A percentile compares a stretch with the other conserved stretches of the same genome.
phyloP scores from a whole-genome alignment of 1,140 invertebrate species.

The Cotesia typhae region DNA sequence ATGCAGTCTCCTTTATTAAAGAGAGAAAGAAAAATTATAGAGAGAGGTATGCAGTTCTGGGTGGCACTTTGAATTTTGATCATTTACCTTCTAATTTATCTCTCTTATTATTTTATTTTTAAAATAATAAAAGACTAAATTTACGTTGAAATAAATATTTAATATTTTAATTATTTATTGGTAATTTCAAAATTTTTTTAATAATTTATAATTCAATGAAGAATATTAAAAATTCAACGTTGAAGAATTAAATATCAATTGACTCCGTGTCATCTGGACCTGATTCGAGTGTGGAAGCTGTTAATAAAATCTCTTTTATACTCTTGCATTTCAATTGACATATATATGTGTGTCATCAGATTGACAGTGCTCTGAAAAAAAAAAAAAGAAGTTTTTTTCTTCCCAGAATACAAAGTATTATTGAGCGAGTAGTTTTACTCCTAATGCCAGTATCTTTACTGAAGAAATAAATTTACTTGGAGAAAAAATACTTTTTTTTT shows the following conservation, averaged over 20 bases:
- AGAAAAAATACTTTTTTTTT: too few relatives aligned
- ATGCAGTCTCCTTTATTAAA: constrained; percentile 52
- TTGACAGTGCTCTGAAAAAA: too few relatives aligned
- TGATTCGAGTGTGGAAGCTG: constrained; percentile 59
- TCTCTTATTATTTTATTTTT: constrained; percentile 24
- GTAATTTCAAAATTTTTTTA: neutral
- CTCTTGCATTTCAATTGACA: constrained; percentile 31
- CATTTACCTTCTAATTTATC: constrained; percentile 46
- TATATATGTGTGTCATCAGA: too few relatives aligned
- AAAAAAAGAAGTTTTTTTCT: too few relatives aligned
- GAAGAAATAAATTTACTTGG: too few relatives aligned
- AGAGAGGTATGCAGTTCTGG: constrained; percentile 66
- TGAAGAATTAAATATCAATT: constrained; percentile 56
- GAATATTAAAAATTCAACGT: constrained; percentile 6
- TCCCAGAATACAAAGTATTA: too few relatives aligned
- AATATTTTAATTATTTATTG: neutral
- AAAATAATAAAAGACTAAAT: neutral
- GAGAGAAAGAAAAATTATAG: constrained; percentile 45
- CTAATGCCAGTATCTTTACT: too few relatives aligned
- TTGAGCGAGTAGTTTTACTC: too few relatives aligned
- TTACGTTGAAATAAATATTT: neutral
- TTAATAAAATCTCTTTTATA: constrained; percentile 38
- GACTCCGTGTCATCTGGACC: constrained; percentile 65
- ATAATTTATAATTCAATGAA: neutral
- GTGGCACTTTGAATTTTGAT: constrained; percentile 64